Evolutionary conservation across 2,888 invertebrate genomes (phyloP), one percentile per base, ranked within the genome.

Genomic region (Zaprionus obscuricornis): DNA sequence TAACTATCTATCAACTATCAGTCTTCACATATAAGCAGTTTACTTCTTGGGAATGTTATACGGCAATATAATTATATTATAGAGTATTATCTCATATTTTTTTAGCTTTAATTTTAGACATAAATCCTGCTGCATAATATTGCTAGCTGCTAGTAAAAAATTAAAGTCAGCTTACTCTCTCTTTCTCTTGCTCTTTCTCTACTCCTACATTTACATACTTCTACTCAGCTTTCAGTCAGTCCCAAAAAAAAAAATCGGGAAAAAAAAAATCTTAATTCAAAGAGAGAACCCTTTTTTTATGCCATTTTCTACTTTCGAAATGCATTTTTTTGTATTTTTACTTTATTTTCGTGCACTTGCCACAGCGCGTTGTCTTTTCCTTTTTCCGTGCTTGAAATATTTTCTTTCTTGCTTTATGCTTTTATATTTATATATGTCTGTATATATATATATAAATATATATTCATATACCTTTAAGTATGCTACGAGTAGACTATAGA

Each of bases 261-360:
- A 72, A 72, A 68, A 73, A 73, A 70, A 72, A 72, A 68, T 62
- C 67, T 73, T 70, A 69, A 69, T 70, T 73, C 70, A 73, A 73
- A 68, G 70, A 8, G 6, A 5, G 22, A 52, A 55, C 69, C 64
- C 73, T 55, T 56, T 69, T 72, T 67, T 17, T 14, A 16, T n/a
- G n/a, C 3, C 34, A 24, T 14, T 31, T 34, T 27, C 18, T 47
- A 56, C 62, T 65, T 33, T 20, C 45, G 31, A 51, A 55, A 57
- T 72, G 60, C 57, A 72, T 60, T 73, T 59, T 27, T 40, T 36
- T 51, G 42, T 22, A 33, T 47, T 57, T 59, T 29, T 29, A 11
- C 18, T 46, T 40, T 57, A 50, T 74, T 74, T 73, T 52, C 34
- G 20, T 63, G 52, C 69, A 66, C 68, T 64, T 66, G 66, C 52